A percentile compares a stretch with the other conserved stretches of the same genome.
Evolutionary conservation across 1,140 invertebrate genomes (phyloP).

Genomic region (Caenorhabditis elegans): WBcel235 BX284602.5:11414501-11415000

Average conservation of each 20-base stretch:
- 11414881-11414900: constrained; percentile 36
- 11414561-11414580: constrained; percentile 44
- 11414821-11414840: constrained; percentile 19
- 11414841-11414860: background rate
- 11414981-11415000: no score
- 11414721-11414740: no score
- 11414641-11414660: background rate
- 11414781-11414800: constrained; percentile 36
- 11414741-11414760: background rate
- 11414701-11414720: no score
- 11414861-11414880: constrained; percentile 42
- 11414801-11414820: constrained; percentile 39
- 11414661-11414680: no score
- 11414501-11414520: no score
- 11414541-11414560: constrained; percentile 40
- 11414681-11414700: no score
- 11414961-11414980: no score
- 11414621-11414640: constrained; percentile 26
- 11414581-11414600: constrained; percentile 35
- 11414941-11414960: no score
- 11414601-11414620: constrained; percentile 28
- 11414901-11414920: background rate
- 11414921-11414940: background rate
- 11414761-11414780: background rate
- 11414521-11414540: background rate